Base-by-base conservation (phyloP, 2,113 vertebrate genomes). In the Pristiophorus japonicus region DNA sequence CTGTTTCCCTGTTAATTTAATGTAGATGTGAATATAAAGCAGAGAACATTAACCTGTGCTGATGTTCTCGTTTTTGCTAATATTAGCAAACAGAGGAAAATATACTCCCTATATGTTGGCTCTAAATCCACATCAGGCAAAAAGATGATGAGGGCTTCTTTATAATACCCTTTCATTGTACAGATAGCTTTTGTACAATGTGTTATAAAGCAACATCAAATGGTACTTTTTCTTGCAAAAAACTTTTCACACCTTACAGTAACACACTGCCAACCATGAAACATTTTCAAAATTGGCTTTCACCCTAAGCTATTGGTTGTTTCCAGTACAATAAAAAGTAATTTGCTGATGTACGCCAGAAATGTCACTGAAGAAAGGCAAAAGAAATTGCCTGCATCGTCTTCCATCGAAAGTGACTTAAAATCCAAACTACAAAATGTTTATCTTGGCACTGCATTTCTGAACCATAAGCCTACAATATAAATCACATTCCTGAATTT, bases 161-260 rank as follows among this genome's bases (percentile, higher is more conserved):
- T 94, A 30, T 12, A 94, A 45, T 45, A 45, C 11, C 63, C 63
- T 94, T 94, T 65, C 38, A 22, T 6, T 6, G 38, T 47, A 70
- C 27, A 47, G 10, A 67, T 94, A 38, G 63, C 91, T 67, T 94
- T 70, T 94, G 27, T 47, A 30, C 38, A 94, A 94, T 94, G 65
- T 70, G 93, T 51, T 70, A 45, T 30, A 94, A 94, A 47, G 42
- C 65, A 70, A 70, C 38, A 70, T 94, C 65, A 94, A 94, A 51
- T 70, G 65, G 22, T 94, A 67, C 47, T 65, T 70, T 45, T 94
- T 70, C 42, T 45, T 70, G 38, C 65, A 94, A 94, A 94, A 70
- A 45, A 42, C 65, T 94, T 94, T 94, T 94, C 93, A 66, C 93
- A 94, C 93, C 38, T 94, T 47, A 24, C 45, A 70, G 42, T 45